Evolutionary conservation across 2,797 vertebrate species (phyloP), one percentile per base, ranked within the genome.

Genomic region (Pogonophryne albipinna): DNA sequence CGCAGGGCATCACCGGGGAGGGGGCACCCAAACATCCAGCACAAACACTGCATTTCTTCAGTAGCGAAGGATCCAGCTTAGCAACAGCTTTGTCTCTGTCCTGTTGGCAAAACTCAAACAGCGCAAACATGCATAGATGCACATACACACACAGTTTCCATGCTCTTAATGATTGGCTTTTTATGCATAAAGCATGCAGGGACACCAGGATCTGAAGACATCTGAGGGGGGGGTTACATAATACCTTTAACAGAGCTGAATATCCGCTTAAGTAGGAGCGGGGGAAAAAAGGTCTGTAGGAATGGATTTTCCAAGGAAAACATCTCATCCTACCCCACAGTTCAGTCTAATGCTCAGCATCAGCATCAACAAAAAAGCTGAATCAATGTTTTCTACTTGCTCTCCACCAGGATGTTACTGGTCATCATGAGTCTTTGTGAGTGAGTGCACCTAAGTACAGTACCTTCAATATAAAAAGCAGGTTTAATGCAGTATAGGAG

Each of bases 71-170:
- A 89, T 93, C 90, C 86, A 96, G 93, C 98, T 97, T 98, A 97
- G 98, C 97, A 98, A 99, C 98, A 96, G 96, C 96, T 97, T 97
- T 97, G 96, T 97, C 72, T 76, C 52, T 58, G 47, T 57, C 47
- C 88, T 66, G 23, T 85, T 89, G 73, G 81, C 74, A 81, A 86
- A 89, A 85, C 71, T 80, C 78, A 82, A 85, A 83, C 66, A 75
- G 80, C 80, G 80, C 83, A 78, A 72, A 78, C 61, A 76, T 20
- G 23, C 45, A 68, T 42, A 58, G 50, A 81, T 50, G 12, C 23
- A 42, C 62, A 64, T 55, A 75, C 56, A 58, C 64, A 80, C 67
- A 79, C 70, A 56, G 20, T 66, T 82, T 71, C 74, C 67, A 74
- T 83, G 82, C 71, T 93, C 95, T 94, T 87, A 93, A 87, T 92